Evolutionary conservation across 2,888 invertebrate genomes (phyloP).

Genomic region (Synanthedon vespiformis): DNA sequence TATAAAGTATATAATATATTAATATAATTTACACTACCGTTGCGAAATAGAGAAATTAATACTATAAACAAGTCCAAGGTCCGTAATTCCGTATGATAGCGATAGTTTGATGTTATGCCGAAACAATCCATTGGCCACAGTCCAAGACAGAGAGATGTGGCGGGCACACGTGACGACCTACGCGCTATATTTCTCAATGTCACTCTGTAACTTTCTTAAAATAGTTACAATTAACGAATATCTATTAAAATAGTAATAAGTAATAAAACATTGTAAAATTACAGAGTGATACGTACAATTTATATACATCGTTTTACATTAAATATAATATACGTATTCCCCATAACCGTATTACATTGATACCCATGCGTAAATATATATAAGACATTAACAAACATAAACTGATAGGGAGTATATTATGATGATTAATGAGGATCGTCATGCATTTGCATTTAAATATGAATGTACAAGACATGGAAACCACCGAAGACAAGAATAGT

Average conservation of each 20-base stretch:
- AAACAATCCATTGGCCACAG: constrained; percentile 26
- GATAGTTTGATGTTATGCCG: constrained; percentile 17
- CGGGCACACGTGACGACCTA: not conserved
- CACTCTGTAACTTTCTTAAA: not conserved
- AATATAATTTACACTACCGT: not conserved
- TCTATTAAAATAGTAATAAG: not conserved
- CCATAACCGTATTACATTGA: no score
- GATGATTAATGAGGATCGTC: no score
- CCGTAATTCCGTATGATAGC: not conserved
- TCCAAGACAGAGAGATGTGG: constrained; percentile 18
- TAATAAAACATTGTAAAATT: no score
- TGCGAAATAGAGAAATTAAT: not conserved
- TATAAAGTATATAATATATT: not conserved
- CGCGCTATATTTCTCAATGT: not conserved
- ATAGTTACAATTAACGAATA: not conserved
- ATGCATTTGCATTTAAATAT: no score
- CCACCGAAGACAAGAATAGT: not conserved
- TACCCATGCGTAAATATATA: no score
- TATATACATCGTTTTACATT: no score
- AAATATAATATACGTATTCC: no score
- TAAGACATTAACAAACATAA: no score
- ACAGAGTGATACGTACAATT: no score
- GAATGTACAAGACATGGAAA: no score
- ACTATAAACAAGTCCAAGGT: constrained; percentile 1
- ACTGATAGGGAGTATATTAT: no score